Evolutionary conservation across 2,797 vertebrate genomes (phyloP).

Genomic region (Microctenopoma stevenorrisi): DNA sequence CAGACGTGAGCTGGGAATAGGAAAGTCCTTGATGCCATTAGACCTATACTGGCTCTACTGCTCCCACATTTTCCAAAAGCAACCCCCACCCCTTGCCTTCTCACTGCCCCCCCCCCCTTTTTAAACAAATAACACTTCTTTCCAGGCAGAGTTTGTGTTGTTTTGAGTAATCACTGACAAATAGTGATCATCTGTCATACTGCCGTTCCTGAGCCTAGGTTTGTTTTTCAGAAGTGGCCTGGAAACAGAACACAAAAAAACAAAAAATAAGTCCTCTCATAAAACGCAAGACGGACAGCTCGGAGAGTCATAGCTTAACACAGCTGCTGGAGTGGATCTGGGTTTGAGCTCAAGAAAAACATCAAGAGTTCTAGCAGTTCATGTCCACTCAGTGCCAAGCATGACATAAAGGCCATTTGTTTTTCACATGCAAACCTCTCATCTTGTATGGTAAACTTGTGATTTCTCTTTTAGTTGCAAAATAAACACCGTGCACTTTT

Average conservation of each 20-base stretch:
- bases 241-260: conserved; percentile 36
- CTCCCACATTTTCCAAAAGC: conserved; percentile 38
- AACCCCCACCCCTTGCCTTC: conserved; percentile 17
- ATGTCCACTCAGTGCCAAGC: conserved; percentile 59
- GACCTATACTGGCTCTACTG: conserved; percentile 14
- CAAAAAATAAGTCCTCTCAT: conserved; percentile 48
- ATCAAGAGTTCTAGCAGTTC: conserved; percentile 59
- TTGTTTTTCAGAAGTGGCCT: conserved; percentile 67
- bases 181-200: conserved; percentile 53
- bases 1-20: conserved; percentile 41
- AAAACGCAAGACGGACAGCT: conserved; percentile 69
- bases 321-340: conserved; percentile 75
- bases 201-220: conserved; percentile 44
- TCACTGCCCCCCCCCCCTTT: not conserved
- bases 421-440: conserved; percentile 61
- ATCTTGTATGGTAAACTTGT: conserved; percentile 20
- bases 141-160: conserved; percentile 43
- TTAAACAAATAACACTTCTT: conserved; percentile 25
- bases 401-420: conserved; percentile 75
- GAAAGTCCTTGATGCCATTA: conserved; percentile 9
- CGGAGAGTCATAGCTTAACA: conserved; percentile 46
- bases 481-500: conserved; percentile 10
- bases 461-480: conserved; percentile 24
- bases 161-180: conserved; percentile 60
- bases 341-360: conserved; percentile 62